Percentiles rank a stretch among this genome's conserved stretches.
Conservation (phyloP, 2,113 vertebrate species). For the Pteronura brasiliensis region DNA sequence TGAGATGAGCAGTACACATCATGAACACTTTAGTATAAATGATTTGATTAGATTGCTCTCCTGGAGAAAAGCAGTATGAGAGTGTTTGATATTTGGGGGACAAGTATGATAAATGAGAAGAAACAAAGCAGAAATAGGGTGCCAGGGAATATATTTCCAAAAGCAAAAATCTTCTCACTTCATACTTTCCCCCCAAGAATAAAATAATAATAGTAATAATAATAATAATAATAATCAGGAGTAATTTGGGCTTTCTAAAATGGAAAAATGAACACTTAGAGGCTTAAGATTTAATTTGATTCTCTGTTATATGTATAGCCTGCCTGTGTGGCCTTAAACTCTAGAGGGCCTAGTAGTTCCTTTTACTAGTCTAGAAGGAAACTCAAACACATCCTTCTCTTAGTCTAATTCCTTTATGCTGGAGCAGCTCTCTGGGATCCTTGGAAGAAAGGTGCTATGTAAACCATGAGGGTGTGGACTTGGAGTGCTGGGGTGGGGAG, state of each 20-base stretch:
- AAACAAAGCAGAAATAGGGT: neutral
- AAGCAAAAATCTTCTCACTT: slow-evolving; percentile 18
- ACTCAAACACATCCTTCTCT: neutral
- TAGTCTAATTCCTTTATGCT: neutral
- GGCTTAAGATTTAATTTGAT: neutral
- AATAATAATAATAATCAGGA: neutral
- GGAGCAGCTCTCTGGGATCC: slow-evolving; percentile 10
- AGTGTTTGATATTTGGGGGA: neutral
- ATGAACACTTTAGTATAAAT: neutral
- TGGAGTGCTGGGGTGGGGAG: neutral
- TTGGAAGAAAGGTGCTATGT: slow-evolving; percentile 59
- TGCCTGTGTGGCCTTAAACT: slow-evolving; percentile 46
- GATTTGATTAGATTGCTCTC: neutral
- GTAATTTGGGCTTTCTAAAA: slow-evolving; percentile 1
- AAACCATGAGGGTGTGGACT: slow-evolving; percentile 59
- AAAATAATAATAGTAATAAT: neutral
- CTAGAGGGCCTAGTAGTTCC: slow-evolving; percentile 40
- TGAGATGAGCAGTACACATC: neutral
- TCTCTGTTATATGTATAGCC: neutral
- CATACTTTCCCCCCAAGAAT: neutral
- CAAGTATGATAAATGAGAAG: neutral
- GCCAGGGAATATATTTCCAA: neutral
- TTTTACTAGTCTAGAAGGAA: slow-evolving; percentile 35
- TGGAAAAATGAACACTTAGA: neutral
- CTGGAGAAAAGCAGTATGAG: neutral